A percentile compares a stretch with the other conserved stretches of the same genome.
Evolutionary conservation across 2,888 invertebrate genomes (phyloP).

Genomic region (Lasioglossum marginatum): DNA sequence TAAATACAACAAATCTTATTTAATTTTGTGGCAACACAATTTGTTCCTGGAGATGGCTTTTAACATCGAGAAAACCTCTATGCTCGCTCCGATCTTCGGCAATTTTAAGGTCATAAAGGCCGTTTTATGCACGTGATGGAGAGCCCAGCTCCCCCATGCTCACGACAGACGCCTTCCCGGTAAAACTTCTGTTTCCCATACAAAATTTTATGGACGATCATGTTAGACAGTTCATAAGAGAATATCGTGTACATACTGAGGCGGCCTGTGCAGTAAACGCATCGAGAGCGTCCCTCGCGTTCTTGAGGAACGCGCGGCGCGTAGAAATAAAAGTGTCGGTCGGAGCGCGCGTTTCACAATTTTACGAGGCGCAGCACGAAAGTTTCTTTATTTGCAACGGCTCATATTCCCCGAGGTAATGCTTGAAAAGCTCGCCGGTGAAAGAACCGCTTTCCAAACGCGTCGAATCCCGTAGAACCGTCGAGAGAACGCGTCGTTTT

Average conservation of each 20-base stretch:
- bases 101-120: neutral
- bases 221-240: neutral
- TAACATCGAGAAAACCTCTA: neutral
- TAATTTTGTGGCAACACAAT: neutral
- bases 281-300: neutral
- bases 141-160: neutral
- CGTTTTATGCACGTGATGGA: neutral
- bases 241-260: neutral
- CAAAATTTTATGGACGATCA: neutral
- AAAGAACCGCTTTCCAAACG: conserved; percentile 51
- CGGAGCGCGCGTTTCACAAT: conserved; percentile 47
- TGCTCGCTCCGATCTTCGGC: neutral
- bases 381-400: conserved; percentile 51
- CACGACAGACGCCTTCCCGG: neutral
- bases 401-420: conserved; percentile 37
- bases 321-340: conserved; percentile 29
- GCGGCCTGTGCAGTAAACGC: neutral
- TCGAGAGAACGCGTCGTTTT: neutral
- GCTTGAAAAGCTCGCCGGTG: conserved; percentile 29
- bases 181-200: neutral
- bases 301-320: neutral
- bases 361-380: conserved; percentile 41
- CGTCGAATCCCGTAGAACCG: neutral
- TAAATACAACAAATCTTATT: neutral
- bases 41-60: neutral